Base-by-base conservation (phyloP, 23 tunicate species). In the Halocynthia roretzi region DNA sequence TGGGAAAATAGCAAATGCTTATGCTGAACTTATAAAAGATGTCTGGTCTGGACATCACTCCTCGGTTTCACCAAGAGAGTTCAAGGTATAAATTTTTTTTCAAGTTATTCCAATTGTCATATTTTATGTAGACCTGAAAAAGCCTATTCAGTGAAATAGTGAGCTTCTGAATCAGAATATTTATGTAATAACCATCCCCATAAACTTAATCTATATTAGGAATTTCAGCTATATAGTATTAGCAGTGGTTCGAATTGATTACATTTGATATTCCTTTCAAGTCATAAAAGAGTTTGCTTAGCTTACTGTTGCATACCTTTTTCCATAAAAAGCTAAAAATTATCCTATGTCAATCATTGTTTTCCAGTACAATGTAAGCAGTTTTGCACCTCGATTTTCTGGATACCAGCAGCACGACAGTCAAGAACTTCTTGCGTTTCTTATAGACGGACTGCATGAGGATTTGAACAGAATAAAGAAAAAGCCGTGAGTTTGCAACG, bases 351-450 rank as follows among this genome's bases (percentile, higher is more conserved):
- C 62, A 11, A 57, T 57, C 11, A 57, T 67, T 12, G 2, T 89
- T 7, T 31, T 31, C 44, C 74, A 91, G 97, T 58, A 52, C 50
- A 84, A 85, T 7, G 97, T 91, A 10, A 68, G 85, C 17, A 86
- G 83, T 67, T 91, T 91, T 85, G 91, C 89, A 10, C 87, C 98
- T 8, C 82, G 86, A 67, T 93, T 93, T 55, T 83, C 93, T 51
- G 98, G 98, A n/a, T 93, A 83, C 58, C 94, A 84, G 66, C 98
- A 93, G 66, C 93, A 93, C 18, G 98, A 93, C 81, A 83, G 94
- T 73, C 98, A 93, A 63, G 98, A 93, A 71, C 69, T 93, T 57
- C 52, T 93, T 0, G 83, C 98, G 5, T 87, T 87, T 54, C 67
- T 93, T 5, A 72, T 93, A 49, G 98, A 93, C 71, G 94, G 94